Conservation (phyloP, 2,888 invertebrate genomes). For the Nephrotoma appendiculata region DNA sequence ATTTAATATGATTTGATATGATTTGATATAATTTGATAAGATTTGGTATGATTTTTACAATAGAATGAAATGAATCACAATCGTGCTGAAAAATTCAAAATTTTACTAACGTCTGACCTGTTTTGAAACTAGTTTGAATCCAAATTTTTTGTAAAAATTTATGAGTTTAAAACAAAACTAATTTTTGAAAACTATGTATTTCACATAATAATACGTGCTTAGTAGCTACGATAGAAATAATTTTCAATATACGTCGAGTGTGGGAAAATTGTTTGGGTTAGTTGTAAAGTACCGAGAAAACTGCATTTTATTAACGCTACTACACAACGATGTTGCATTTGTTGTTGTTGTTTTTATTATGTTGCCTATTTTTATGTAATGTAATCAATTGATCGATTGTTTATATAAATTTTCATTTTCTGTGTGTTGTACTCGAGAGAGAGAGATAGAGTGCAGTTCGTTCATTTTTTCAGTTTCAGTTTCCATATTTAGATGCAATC, state of each 20-base stretch:
- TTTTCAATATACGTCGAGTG: neutral
- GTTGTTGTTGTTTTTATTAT: neutral
- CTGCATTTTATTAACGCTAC: neutral
- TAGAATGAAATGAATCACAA: too few species aligned
- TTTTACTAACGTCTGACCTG: too few species aligned
- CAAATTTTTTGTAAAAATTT: too few species aligned
- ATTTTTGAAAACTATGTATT: too few species aligned
- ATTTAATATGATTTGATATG: too few species aligned
- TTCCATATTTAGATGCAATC: neutral
- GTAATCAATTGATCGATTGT: neutral
- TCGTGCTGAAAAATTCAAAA: too few species aligned
- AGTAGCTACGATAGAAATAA: too few species aligned
- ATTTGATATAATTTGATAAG: too few species aligned
- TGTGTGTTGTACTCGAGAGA: neutral
- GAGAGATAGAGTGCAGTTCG: neutral
- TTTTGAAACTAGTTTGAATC: too few species aligned
- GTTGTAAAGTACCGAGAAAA: neutral
- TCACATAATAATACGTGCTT: too few species aligned
- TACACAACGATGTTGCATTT: neutral
- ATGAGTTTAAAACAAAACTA: too few species aligned
- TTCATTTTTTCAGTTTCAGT: neutral
- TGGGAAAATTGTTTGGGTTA: neutral
- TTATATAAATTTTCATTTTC: neutral
- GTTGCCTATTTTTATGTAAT: neutral
- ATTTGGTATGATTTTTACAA: too few species aligned